phyloP scores from a whole-genome alignment of 2,888 invertebrate species.

The Leptopilina syphax region DNA sequence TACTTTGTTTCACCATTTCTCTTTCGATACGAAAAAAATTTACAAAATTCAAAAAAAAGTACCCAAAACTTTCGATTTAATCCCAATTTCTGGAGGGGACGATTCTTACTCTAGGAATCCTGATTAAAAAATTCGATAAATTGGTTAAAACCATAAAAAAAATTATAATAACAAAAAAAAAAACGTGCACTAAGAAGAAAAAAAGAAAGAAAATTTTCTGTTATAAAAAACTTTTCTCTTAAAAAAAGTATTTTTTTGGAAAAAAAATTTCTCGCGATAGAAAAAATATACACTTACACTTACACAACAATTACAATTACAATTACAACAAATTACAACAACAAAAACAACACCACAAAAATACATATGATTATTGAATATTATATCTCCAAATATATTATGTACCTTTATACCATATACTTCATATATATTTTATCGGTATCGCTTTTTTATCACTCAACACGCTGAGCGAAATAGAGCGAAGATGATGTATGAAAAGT shows the following conservation, averaged over 20 bases:
- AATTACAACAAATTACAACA: conserved; percentile 25
- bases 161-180: neutral
- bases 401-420: conserved; percentile 51
- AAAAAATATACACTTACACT: conserved; percentile 4
- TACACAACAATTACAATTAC: conserved; percentile 39
- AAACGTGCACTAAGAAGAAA: conserved; percentile 26
- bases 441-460: conserved; percentile 42
- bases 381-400: conserved; percentile 40
- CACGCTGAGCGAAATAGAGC: conserved; percentile 38
- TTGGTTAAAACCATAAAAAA: neutral
- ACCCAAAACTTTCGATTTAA: neutral
- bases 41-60: conserved; percentile 15
- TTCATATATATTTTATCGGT: conserved; percentile 54
- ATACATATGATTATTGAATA: conserved; percentile 23
- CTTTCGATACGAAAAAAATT: neutral
- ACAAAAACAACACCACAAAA: neutral
- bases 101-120: conserved; percentile 37
- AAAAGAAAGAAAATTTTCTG: conserved; percentile 28
- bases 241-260: neutral
- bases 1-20: neutral
- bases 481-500: conserved; percentile 47
- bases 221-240: too few species aligned
- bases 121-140: conserved; percentile 28
- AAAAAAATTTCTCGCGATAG: conserved; percentile 11
- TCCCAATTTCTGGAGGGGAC: conserved; percentile 21